Conservation (phyloP, 2,113 vertebrate genomes). For the Otolemur garnettii region DNA sequence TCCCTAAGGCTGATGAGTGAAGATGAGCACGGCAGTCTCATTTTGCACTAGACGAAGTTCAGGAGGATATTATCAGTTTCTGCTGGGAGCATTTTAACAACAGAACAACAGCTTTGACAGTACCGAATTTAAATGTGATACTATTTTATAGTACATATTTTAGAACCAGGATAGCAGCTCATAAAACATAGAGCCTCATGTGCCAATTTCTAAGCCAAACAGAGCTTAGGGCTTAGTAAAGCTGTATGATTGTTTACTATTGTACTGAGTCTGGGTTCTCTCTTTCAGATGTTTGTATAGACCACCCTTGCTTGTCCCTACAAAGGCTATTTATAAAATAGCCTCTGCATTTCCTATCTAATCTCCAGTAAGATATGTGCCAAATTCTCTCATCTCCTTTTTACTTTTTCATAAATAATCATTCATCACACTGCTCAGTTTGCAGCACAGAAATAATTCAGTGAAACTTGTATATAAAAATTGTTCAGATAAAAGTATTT, state of each 20-base stretch:
- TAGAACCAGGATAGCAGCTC: background rate
- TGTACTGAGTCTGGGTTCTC: slow-evolving; percentile 5
- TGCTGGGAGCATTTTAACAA: background rate
- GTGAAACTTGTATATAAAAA: background rate
- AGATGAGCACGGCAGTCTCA: background rate
- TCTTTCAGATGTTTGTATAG: slow-evolving; percentile 7
- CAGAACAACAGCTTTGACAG: background rate
- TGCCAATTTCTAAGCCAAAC: slow-evolving; percentile 47
- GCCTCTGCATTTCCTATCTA: background rate
- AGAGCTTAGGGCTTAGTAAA: background rate
- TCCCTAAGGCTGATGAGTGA: slow-evolving; percentile 15
- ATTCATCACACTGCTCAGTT: background rate
- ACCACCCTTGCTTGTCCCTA: background rate
- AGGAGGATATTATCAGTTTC: background rate
- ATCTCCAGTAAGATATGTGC: background rate
- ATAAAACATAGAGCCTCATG: background rate
- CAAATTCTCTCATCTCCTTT: background rate
- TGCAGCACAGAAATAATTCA: slow-evolving; percentile 19
- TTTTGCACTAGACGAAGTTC: background rate
- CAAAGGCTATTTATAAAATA: background rate
- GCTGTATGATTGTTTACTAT: background rate
- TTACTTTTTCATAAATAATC: slow-evolving; percentile 4
- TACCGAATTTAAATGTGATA: background rate
- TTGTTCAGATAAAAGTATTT: background rate
- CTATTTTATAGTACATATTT: background rate